A percentile compares a stretch with the other conserved stretches of the same genome.
These are phyloP conservation scores for Lepidurus packardi DNA, from an alignment of 1,140 invertebrate species.

Conservation along the genomic window DNA sequence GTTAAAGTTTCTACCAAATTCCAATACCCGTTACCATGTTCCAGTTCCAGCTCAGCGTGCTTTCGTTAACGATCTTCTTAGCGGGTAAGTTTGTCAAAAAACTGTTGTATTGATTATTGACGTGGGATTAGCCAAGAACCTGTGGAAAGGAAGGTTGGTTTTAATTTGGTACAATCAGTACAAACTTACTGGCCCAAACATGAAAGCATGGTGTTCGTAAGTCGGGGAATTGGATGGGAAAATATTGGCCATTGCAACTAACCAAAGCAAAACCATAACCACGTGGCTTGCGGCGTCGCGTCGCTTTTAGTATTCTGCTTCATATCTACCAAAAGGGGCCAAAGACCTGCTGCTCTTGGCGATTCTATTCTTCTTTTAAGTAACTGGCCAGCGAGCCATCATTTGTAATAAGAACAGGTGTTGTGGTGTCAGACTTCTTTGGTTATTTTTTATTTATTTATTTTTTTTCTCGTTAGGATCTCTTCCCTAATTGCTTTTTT, in stretches of 20 bases:
- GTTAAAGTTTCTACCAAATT: neutral
- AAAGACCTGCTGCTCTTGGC: slow-evolving; percentile 6
- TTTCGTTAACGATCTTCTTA: neutral
- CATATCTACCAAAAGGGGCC: neutral
- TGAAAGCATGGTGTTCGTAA: too few species aligned
- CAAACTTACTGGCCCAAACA: too few species aligned
- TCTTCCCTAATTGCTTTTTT: neutral
- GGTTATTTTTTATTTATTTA: neutral
- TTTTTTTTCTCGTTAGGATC: neutral
- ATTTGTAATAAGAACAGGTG: neutral
- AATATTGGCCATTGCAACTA: neutral
- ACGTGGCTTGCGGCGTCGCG: neutral
- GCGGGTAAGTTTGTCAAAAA: neutral
- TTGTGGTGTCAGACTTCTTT: neutral
- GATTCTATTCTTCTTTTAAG: neutral
- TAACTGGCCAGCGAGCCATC: neutral
- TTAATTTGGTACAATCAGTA: too few species aligned
- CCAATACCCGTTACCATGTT: neutral
- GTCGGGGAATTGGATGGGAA: too few species aligned
- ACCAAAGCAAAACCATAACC: neutral
- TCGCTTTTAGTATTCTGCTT: neutral
- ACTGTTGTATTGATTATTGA: too few species aligned
- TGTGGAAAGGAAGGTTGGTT: too few species aligned
- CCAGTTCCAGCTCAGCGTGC: neutral
- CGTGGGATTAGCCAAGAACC: too few species aligned